Base-by-base conservation (phyloP, 2,797 vertebrate genomes). In the Pitangus sulphuratus region DNA sequence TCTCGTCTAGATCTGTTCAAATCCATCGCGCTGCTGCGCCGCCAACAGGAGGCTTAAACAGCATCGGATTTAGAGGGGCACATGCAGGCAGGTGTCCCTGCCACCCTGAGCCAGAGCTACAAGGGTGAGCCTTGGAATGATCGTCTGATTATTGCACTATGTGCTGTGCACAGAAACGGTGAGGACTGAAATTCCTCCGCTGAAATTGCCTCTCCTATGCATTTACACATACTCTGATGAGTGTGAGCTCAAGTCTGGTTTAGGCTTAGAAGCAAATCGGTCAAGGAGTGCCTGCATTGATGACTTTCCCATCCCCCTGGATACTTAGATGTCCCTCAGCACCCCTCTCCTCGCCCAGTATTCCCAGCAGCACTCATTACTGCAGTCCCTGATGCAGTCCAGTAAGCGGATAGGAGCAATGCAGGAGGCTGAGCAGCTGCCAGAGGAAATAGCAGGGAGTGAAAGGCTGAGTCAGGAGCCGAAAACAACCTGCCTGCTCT, bases 391-490 rank as follows among this genome's bases (percentile, higher is more conserved):
- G 37, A n/a, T 21, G 47, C 1, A 12, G 65, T 1, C 18, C 30
- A 33, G 47, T 54, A 24, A 37, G 66, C 0, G 25, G 22, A 51
- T 2, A 37, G 33, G 28, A 54, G 37, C 2, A 6, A 3, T 3
- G 42, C 56, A 57, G 53, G 30, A 65, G 22, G 64, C 45, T 31
- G 40, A 68, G 31, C 1, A 25, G 68, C 66, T 31, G 78, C 48
- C 71, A 31, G 70, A 40, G 8, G 45, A 20, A 82, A 42, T 30
- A 31, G 79, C 12, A 5, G 30, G n/a, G 62, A 74, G 54, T 4
- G 39, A 60, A 48, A 44, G 60, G 42, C 76, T 58, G 76, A 84
- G 45, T n/a, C 68, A 91, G 85, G 83, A 83, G 71, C 66, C 9
- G 53, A 56, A 20, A 44, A n/a, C 1, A 15, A 56, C 19, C 71